Evolutionary conservation across 1,140 invertebrate species (phyloP).

Genomic region (Cardiocondyla obscurior): DNA sequence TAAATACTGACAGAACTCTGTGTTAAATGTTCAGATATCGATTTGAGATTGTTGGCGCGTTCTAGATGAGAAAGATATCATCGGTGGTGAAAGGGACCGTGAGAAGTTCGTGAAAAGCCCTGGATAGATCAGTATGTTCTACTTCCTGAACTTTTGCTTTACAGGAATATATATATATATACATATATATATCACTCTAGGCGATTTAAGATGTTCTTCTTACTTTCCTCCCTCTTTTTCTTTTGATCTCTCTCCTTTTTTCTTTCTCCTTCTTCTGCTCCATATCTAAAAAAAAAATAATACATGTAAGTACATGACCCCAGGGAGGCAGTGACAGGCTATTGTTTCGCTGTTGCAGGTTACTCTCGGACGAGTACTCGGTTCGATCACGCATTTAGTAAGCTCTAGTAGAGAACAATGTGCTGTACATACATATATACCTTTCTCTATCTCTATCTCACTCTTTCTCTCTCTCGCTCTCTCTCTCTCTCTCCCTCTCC

Average conservation of each 20-base stretch:
- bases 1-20: neutral
- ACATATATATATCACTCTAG: constrained; percentile 24
- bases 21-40: neutral
- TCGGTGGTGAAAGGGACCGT: neutral
- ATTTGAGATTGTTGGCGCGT: constrained; percentile 5
- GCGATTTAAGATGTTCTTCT: constrained; percentile 15
- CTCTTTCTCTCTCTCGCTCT: constrained; percentile 37
- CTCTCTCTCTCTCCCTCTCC: constrained; percentile 11
- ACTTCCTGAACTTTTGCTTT: constrained; percentile 30
- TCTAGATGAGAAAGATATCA: constrained; percentile 12
- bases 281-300: constrained; percentile 64
- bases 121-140: constrained; percentile 29
- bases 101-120: constrained; percentile 32
- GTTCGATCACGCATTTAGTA: constrained; percentile 84
- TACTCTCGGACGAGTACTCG: constrained; percentile 84
- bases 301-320: constrained; percentile 73
- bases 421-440: constrained; percentile 79
- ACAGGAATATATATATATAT: too few relatives aligned
- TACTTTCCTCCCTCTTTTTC: neutral
- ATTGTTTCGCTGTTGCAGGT: constrained; percentile 84
- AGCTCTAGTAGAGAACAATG: constrained; percentile 82
- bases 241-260: neutral
- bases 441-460: constrained; percentile 57
- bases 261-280: neutral
- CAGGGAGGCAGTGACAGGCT: constrained; percentile 81